These are phyloP conservation scores for Masticophis lateralis DNA, from an alignment of 2,797 vertebrate species.

Conservation along the genomic window DNA sequence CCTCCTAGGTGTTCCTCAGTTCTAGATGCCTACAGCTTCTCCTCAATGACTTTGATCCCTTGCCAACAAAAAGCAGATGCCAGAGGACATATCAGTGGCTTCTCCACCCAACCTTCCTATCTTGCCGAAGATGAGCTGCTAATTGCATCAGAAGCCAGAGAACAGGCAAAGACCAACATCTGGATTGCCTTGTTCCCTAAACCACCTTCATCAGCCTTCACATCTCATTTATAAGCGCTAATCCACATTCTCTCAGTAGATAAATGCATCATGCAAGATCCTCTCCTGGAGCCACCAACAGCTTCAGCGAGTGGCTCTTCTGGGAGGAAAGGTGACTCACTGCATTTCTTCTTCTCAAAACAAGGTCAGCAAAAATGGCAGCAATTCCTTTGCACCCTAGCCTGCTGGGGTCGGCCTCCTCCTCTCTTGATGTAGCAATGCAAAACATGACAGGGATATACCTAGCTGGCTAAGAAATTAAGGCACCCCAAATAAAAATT, in stretches of 20 bases:
- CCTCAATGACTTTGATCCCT: constrained; percentile 78
- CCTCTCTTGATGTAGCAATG: neutral
- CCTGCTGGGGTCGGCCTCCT: neutral
- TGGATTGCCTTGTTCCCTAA: constrained; percentile 66
- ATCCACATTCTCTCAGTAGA: neutral
- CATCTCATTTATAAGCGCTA: constrained; percentile 72
- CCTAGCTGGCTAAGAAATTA: neutral
- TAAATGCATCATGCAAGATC: neutral
- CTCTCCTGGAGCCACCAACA: neutral
- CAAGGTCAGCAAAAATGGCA: neutral
- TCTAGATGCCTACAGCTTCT: constrained; percentile 63
- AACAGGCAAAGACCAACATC: constrained; percentile 59
- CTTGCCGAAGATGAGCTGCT: constrained; percentile 70
- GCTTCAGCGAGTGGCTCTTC: neutral
- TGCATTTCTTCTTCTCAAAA: constrained; percentile 8
- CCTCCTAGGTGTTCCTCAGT: constrained; percentile 64
- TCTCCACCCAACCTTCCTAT: constrained; percentile 62
- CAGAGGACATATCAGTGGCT: constrained; percentile 65
- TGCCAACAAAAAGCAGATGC: constrained; percentile 74
- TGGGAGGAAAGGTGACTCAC: neutral
- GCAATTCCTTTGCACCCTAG: neutral
- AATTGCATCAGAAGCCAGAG: constrained; percentile 61
- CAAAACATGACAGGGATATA: neutral
- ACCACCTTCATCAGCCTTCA: constrained; percentile 53
- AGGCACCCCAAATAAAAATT: neutral